Base-by-base conservation (phyloP, 2,888 invertebrate genomes). In the Automeris io region DNA sequence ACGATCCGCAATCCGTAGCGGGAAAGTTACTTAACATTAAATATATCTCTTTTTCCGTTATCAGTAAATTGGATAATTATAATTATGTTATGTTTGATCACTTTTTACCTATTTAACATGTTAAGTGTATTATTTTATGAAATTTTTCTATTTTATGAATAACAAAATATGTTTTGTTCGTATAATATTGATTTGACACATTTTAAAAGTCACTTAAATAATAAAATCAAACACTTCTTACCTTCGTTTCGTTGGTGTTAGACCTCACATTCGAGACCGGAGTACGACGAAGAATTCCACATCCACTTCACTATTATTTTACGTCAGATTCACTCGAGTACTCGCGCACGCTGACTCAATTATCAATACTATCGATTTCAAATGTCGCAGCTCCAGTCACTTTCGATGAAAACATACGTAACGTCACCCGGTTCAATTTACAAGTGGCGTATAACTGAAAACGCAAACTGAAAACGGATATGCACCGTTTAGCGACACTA, bases 181-280 rank as follows among this genome's bases (percentile, higher is more conserved):
- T 25, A 12, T 8, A 45, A 47, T 40, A 47, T 47, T 39, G 39
- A 41, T 34, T 26, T 38, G 43, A 33, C 35, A 21, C 33, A 46
- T 55, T 57, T 33, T 9, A 29, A 37, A 38, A 22, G 31, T 31
- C 4, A 34, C 35, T 46, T 22, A 39, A 52, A 57, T 45, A 42
- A 46, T 26, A 46, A 40, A 45, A 43, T 35, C 33, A 57, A 58
- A 57, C 48, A 69, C 54, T 33, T 47, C 73, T 61, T 56, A 85
- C 85, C 85, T 85, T 81, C 55, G 54, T 62, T 64, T 79, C 80
- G 82, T 83, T 85, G 78, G 82, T 75, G 75, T 70, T 25, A 58
- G 54, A 54, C 57, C 56, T 51, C 49, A 51, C 48, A 48, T 51
- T 47, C 40, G 54, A 45, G 54, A 47, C 52, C 49, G 47, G 43